Percentiles rank a stretch among this genome's conserved stretches.
These are phyloP conservation scores for Boloria euphrosyne DNA, from an alignment of 2,888 invertebrate species.

Conservation along the genomic window DNA sequence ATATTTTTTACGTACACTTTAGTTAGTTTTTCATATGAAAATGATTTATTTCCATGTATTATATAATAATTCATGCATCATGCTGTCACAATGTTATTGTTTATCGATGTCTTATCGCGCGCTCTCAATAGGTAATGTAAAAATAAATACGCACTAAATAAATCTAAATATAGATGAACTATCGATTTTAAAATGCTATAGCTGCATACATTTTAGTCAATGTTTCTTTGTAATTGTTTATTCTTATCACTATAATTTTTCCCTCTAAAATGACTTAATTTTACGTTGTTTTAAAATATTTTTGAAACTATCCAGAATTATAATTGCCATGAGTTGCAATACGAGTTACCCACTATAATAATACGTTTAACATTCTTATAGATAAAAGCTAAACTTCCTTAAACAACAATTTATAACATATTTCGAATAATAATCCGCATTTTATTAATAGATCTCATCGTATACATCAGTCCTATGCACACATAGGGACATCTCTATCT, in stretches of 20 bases:
- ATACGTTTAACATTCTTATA: constrained; percentile 2
- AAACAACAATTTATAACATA: constrained; percentile 6
- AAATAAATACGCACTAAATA: background rate
- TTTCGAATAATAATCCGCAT: constrained; percentile 7
- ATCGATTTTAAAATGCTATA: background rate
- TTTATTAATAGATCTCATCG: constrained; percentile 16
- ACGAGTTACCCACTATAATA: too few relatives aligned
- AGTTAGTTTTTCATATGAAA: background rate
- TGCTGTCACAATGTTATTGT: constrained; percentile 6
- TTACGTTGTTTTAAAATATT: too few relatives aligned
- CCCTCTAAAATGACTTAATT: too few relatives aligned
- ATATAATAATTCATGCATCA: background rate
- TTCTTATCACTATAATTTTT: too few relatives aligned
- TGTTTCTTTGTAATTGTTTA: too few relatives aligned
- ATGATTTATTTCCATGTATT: background rate
- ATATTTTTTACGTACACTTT: background rate
- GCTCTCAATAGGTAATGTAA: background rate
- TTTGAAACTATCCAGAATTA: too few relatives aligned
- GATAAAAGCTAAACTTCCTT: constrained; percentile 11
- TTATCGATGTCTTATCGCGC: constrained; percentile 8
- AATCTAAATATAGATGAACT: background rate
- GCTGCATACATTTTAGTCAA: background rate
- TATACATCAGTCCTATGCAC: background rate
- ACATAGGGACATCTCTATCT: constrained; percentile 14
- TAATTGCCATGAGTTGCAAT: background rate